Evolutionary conservation across 2,797 vertebrate genomes (phyloP).

Genomic region (Chrysocyon brachyurus): DNA sequence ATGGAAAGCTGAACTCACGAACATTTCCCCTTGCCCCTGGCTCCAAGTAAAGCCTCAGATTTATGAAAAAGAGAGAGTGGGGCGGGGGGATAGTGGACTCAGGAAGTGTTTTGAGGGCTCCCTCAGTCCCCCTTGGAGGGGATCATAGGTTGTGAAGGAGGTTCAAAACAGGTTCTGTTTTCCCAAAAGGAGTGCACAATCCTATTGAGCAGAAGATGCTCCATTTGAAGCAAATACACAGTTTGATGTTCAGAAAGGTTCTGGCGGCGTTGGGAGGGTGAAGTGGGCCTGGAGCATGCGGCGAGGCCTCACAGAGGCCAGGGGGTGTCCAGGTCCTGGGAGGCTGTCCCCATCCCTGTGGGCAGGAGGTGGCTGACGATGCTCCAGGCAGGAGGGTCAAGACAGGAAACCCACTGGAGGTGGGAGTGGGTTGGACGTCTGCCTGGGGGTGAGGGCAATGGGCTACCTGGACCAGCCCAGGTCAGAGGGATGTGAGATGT

Average conservation of each 20-base stretch:
- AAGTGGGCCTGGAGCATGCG: background rate
- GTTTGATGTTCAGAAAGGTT: background rate
- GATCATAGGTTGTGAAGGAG: background rate
- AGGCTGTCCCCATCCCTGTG: background rate
- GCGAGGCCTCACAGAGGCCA: background rate
- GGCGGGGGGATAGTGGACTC: background rate
- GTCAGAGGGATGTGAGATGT: background rate
- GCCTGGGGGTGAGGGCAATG: background rate
- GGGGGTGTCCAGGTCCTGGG: background rate
- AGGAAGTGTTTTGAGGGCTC: background rate
- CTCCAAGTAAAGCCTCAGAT: background rate
- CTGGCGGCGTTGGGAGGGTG: background rate
- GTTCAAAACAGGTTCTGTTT: background rate
- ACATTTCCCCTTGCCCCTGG: background rate
- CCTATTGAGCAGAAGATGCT: background rate
- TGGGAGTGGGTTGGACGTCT: fast-evolving
- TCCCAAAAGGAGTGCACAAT: background rate
- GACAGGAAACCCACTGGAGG: background rate
- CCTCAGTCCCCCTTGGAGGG: background rate
- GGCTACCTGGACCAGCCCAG: background rate
- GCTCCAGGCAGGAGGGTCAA: background rate
- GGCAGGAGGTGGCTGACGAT: background rate
- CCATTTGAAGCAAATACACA: background rate
- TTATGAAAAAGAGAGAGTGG: background rate
- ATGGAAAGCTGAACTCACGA: background rate